Evolutionary conservation across 1,140 invertebrate genomes (phyloP).

Genomic region (Ceratoteleas bidentatus): DNA sequence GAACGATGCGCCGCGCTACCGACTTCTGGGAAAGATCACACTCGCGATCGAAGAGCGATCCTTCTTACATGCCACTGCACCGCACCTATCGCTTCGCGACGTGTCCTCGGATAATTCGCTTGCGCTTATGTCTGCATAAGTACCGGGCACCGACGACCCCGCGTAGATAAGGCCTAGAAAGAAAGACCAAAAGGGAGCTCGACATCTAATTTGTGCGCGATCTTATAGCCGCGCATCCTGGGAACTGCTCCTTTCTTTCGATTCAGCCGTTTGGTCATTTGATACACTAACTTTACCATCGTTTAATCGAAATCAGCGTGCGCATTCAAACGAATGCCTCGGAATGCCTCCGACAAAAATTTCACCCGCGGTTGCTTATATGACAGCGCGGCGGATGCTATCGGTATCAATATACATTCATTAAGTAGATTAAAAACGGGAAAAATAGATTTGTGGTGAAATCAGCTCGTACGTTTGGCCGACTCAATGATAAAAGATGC

Average conservation of each 20-base stretch:
- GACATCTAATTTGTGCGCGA: constrained; percentile 61
- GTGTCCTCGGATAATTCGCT: constrained; percentile 58
- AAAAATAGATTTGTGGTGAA: not conserved
- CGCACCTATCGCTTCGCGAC: constrained; percentile 59
- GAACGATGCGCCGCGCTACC: constrained; percentile 67
- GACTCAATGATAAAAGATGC: not conserved
- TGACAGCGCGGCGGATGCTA: constrained; percentile 20
- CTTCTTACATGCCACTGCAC: constrained; percentile 63
- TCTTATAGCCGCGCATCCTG: constrained; percentile 42
- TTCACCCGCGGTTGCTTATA: constrained; percentile 5
- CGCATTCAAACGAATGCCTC: constrained; percentile 37
- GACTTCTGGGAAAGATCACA: constrained; percentile 68
- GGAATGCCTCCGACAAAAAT: constrained; percentile 25
- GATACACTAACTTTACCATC: constrained; percentile 57
- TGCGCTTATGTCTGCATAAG: constrained; percentile 59
- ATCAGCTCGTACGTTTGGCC: not conserved
- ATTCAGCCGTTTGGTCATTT: constrained; percentile 55
- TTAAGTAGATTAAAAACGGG: not conserved
- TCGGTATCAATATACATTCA: constrained; percentile 7
- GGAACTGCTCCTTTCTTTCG: constrained; percentile 52
- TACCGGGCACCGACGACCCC: constrained; percentile 52
- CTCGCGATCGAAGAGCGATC: constrained; percentile 65
- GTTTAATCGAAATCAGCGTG: constrained; percentile 43
- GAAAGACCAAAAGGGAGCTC: constrained; percentile 54
- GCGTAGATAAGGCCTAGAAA: constrained; percentile 53